Evolutionary conservation across 2,797 vertebrate species (phyloP), one percentile per base, ranked within the genome.

Genomic region (Mus caroli): DNA sequence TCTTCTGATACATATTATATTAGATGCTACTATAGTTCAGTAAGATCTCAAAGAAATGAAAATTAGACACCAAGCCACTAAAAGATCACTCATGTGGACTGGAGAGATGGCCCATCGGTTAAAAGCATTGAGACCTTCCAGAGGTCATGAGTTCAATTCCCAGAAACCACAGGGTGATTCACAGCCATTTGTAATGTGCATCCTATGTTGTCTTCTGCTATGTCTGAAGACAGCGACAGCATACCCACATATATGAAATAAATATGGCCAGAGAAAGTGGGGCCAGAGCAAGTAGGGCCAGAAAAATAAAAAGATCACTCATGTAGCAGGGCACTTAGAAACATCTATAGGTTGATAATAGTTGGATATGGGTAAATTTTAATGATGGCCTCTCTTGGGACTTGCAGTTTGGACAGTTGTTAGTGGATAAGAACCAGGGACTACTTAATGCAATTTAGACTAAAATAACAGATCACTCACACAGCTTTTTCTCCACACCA

Each of bases 61-160:
- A 94, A 79, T 69, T 60, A 56, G 86, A 84, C 52, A 77, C 6
- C 17, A 75, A 94, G 40, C 60, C 85, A 79, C 14, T 12, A 24
- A 69, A 88, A 37, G 2, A 84, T 88, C 85, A 10, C 50, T 40
- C 1, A 2, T 69, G 1, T 12, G 50, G 50, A 11, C 50, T 50
- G 50, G 50, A 50, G 50, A 50, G 50, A 50, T 50, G 10, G 50
- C 9, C 10, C 50, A 50, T 8, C 10, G 0, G 10, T 50, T 50
- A 50, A 50, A 10, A 50, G 1, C 50, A 50, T 50, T 50, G 50
- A 50, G 50, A 1, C 9, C 50, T 50, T 50, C 9, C 50, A 50
- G 50, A 50, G 50, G 50, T 50, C 50, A 10, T 50, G 50, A 50
- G 50, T 50, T 50, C 10, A 50, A 50, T 50, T 50, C 50, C 50